A percentile compares a stretch with the other conserved stretches of the same genome.
phyloP scores from a whole-genome alignment of 2,888 invertebrate genomes.

The Eristalinus sepulchralis region DNA sequence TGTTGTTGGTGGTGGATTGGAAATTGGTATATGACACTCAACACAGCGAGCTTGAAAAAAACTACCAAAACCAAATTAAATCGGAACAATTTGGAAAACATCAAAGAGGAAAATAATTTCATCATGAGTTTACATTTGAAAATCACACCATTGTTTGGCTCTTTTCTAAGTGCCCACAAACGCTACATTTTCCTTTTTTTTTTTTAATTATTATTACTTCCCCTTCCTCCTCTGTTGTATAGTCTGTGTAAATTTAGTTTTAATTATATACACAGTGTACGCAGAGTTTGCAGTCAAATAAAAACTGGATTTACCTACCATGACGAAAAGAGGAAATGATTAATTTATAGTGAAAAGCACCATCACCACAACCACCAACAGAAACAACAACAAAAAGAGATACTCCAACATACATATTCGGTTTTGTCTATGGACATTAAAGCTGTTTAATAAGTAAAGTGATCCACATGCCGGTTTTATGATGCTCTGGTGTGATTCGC shows the following conservation, averaged over 20 bases:
- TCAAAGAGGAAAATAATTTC: background rate
- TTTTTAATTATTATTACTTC: background rate
- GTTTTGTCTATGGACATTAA: background rate
- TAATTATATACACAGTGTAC: background rate
- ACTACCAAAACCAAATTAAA: no score
- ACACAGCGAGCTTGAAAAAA: no score
- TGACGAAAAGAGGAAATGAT: constrained; percentile 47
- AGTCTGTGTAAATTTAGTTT: background rate
- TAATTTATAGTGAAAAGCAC: constrained; percentile 22
- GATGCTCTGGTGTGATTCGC: background rate
- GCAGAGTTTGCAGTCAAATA: background rate
- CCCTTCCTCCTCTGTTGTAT: background rate
- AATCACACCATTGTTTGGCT: background rate
- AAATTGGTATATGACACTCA: no score
- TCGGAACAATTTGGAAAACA: no score
- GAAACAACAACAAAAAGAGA: background rate
- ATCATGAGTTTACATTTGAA: background rate
- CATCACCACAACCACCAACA: background rate
- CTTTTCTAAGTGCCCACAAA: background rate
- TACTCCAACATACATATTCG: background rate
- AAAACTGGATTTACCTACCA: constrained; percentile 37
- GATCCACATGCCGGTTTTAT: constrained; percentile 31
- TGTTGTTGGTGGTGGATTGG: no score
- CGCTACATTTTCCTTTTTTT: background rate
- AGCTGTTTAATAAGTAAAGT: constrained; percentile 19